Evolutionary conservation across 1,140 invertebrate genomes (phyloP).

Genomic region (Doryteuthis pealeii): DNA sequence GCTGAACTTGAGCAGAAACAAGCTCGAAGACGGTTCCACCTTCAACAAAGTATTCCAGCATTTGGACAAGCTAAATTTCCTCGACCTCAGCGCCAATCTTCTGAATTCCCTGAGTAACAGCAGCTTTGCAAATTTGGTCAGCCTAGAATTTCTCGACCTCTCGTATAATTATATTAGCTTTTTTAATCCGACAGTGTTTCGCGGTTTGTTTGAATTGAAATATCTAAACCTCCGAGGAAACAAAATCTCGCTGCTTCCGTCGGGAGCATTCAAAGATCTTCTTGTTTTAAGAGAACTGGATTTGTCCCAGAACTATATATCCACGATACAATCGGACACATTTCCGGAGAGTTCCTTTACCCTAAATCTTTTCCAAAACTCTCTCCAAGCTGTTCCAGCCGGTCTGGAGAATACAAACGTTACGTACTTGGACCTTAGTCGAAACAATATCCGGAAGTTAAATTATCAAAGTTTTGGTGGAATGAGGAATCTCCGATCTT

Average conservation of each 20-base stretch:
- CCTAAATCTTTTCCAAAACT: not conserved
- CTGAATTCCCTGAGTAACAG: slow-evolving; percentile 7
- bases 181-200: slow-evolving; percentile 1
- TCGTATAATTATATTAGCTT: slow-evolving; percentile 21
- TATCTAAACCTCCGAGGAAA: not conserved
- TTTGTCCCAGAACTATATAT: not conserved
- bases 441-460: not conserved
- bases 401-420: not conserved
- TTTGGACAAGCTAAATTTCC: not conserved
- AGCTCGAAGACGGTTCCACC: slow-evolving; percentile 10
- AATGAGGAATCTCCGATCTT: not conserved
- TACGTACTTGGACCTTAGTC: not conserved
- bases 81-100: not conserved
- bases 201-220: not conserved
- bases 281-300: not conserved
- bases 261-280: not conserved
- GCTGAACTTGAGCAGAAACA: slow-evolving; percentile 26
- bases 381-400: not conserved
- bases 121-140: slow-evolving; percentile 20
- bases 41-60: not conserved
- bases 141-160: slow-evolving; percentile 21
- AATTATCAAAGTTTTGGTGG: not conserved
- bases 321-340: not conserved
- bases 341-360: not conserved
- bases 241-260: not conserved